phyloP scores from a whole-genome alignment of 1,140 invertebrate genomes.

The Tyrophagus putrescentiae region DNA sequence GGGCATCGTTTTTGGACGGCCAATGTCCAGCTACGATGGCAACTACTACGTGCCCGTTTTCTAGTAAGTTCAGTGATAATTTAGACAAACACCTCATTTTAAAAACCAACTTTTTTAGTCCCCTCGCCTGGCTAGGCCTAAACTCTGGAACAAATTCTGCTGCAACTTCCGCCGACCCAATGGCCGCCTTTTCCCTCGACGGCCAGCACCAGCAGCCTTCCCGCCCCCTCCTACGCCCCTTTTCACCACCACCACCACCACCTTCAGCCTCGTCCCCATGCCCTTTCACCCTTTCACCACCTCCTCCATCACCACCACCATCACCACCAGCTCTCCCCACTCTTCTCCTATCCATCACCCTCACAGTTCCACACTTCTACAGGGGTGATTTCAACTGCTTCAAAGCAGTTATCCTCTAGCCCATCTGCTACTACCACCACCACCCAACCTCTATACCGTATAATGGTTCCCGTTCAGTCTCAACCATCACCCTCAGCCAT shows the following conservation, averaged over 20 bases:
- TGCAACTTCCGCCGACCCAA: not conserved
- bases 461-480: no score
- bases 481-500: not conserved
- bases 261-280: not conserved
- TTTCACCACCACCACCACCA: not conserved
- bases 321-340: no score
- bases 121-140: not conserved
- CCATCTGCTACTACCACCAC: no score
- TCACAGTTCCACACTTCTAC: no score
- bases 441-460: not conserved
- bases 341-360: no score
- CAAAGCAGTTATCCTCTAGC: no score
- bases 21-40: slow-evolving; percentile 5
- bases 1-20: slow-evolving; percentile 1
- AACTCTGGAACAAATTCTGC: no score
- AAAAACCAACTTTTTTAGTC: not conserved
- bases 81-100: not conserved
- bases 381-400: no score
- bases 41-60: slow-evolving; percentile 7
- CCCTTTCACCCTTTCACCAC: not conserved
- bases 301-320: not conserved
- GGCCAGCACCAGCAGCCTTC: not conserved
- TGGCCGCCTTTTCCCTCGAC: not conserved
- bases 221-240: not conserved
- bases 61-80: not conserved